Evolutionary conservation across 1,140 invertebrate genomes (phyloP).

Genomic region (Drosophila burlai): DNA sequence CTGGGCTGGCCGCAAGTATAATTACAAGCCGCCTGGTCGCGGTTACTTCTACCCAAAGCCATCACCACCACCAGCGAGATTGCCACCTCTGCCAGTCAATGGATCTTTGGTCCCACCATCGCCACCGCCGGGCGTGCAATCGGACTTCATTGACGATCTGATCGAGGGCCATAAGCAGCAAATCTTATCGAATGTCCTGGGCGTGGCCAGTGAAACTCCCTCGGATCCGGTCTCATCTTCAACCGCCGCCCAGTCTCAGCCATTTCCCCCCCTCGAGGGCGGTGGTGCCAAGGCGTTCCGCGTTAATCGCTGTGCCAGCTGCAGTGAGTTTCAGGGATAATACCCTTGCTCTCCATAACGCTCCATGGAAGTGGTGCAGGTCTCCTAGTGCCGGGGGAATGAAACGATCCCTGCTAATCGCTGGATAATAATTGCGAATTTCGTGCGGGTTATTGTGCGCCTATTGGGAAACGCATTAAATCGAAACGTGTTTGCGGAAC

Average conservation of each 20-base stretch:
- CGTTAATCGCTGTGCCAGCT: slow-evolving; percentile 77
- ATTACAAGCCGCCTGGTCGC: slow-evolving; percentile 41
- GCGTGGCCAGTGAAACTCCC: slow-evolving; percentile 36
- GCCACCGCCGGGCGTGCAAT: slow-evolving; percentile 56
- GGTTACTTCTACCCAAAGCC: slow-evolving; percentile 72
- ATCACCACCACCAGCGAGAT: slow-evolving; percentile 14
- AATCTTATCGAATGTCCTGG: slow-evolving; percentile 75
- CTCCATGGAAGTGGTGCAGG: background rate
- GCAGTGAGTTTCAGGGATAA: slow-evolving; percentile 68
- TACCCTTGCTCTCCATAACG: background rate
- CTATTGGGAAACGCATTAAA: slow-evolving; percentile 10
- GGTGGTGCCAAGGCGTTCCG: slow-evolving; percentile 67
- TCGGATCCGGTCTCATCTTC: slow-evolving; percentile 21
- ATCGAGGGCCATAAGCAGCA: slow-evolving; percentile 80
- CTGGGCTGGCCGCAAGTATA: slow-evolving; percentile 22
- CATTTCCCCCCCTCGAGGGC: slow-evolving; percentile 46
- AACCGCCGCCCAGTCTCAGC: background rate
- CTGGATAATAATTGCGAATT: slow-evolving; percentile 23
- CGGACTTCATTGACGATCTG: slow-evolving; percentile 81
- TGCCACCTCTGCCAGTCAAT: slow-evolving; percentile 39
- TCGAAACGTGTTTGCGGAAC: slow-evolving; percentile 25
- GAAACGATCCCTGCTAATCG: slow-evolving; percentile 40
- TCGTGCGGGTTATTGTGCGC: slow-evolving; percentile 11
- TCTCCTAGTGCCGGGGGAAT: slow-evolving; percentile 25
- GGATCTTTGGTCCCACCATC: background rate